A percentile compares a stretch with the other conserved stretches of the same genome.
phyloP scores from a whole-genome alignment of 2,888 invertebrate genomes.

The Cryptophagus acutangulus region DNA sequence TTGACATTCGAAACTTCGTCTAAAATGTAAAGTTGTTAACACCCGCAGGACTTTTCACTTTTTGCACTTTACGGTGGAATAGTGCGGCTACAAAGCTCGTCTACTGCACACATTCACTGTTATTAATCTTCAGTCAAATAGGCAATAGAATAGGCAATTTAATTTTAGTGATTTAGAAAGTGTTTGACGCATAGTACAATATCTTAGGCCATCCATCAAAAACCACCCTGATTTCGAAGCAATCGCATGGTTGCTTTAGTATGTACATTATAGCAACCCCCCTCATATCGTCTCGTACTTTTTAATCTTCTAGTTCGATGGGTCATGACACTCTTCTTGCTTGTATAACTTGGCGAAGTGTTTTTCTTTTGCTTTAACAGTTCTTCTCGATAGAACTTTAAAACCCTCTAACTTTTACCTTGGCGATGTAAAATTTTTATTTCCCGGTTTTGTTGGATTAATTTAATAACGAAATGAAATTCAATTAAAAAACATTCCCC shows the following conservation, averaged over 20 bases:
- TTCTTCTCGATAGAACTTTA: too few relatives aligned
- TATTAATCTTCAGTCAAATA: constrained; percentile 3
- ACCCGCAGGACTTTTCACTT: too few relatives aligned
- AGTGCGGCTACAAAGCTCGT: too few relatives aligned
- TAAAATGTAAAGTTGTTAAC: too few relatives aligned
- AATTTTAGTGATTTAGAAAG: constrained; percentile 5
- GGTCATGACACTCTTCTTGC: constrained; percentile 9
- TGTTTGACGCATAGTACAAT: constrained; percentile 8
- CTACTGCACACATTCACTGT: too few relatives aligned
- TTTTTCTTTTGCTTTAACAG: too few relatives aligned
- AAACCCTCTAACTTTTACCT: constrained; percentile 5
- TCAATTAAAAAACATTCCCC: constrained; percentile 1
- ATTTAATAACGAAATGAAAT: too few relatives aligned
- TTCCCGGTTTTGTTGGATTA: not conserved
- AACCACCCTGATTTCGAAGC: constrained; percentile 5
- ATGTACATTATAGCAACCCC: too few relatives aligned
- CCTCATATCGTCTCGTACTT: constrained; percentile 3
- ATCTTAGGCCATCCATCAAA: constrained; percentile 9
- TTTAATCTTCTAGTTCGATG: constrained; percentile 9
- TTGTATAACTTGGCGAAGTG: constrained; percentile 7
- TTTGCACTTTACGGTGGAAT: too few relatives aligned
- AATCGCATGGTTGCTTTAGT: constrained; percentile 6
- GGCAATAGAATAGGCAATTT: constrained; percentile 5
- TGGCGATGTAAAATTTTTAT: not conserved
- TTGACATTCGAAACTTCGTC: too few relatives aligned